Base-by-base conservation (phyloP, 2,113 vertebrate genomes). In the Ophiodon elongatus region DNA sequence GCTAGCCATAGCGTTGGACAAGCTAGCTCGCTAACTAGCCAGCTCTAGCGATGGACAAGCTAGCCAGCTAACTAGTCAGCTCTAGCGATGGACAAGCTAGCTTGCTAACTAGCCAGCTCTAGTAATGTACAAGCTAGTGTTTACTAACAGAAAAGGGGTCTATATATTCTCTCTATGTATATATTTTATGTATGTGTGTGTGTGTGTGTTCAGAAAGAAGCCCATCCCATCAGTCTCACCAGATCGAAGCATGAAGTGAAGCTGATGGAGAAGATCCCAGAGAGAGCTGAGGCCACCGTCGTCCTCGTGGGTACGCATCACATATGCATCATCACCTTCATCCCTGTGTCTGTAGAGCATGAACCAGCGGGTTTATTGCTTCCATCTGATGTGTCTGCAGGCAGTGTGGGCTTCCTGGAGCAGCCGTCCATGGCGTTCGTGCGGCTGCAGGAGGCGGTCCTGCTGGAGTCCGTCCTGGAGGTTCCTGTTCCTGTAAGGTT, bases 361-460 rank as follows among this genome's bases (percentile, higher is more conserved):
- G n/a, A 25, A 63, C 63, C 0, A 1, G 35, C 25, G 69, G 17
- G 45, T 71, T 75, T 11, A 73, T 0, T 50, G 13, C 8, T 0
- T 70, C 37, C 35, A 63, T 77, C 37, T 59, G 57, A 13, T 63
- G 62, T 79, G 67, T 73, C 75, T 6, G 29, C 83, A 99, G 98
- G 97, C 84, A 96, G 96, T 0, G 96, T 98, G 88, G 96, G 96
- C 65, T 98, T 98, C 94, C 95, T 99, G 87, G 96, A 97, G 57
- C 96, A 96, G 85, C 97, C 97, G 43, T 97, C 96, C 79, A 97
- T 98, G 96, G 98, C 96, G 0, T 98, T 99, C 0, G 97, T 99
- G 75, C 95, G 98, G 33, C 95, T 99, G 69, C 95, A 96, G 88
- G 97, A 98, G 83, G 97, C 97, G 0, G 97, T 96, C 57, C 95